Percentiles rank a stretch among this genome's conserved stretches.
These are phyloP conservation scores for Spicauda simplicius DNA, from an alignment of 2,888 invertebrate genomes.

Conservation along the genomic window DNA sequence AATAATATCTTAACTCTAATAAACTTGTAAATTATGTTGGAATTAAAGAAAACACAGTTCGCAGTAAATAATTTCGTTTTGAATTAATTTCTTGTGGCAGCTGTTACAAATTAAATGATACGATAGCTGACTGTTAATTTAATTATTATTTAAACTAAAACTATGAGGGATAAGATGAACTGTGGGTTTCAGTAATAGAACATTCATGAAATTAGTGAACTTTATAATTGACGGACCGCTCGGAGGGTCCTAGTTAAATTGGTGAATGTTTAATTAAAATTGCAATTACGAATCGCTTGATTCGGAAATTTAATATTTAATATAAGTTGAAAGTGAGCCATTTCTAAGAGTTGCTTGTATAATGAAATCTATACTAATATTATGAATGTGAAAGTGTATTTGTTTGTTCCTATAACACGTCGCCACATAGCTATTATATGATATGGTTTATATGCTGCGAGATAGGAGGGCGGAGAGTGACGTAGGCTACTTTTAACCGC, in stretches of 20 bases:
- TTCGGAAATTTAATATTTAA: constrained; percentile 13
- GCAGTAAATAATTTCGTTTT: not conserved
- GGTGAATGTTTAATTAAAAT: constrained; percentile 26
- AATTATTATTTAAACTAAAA: constrained; percentile 7
- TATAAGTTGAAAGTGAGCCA: not conserved
- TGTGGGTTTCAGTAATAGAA: constrained; percentile 16
- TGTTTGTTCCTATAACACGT: too few relatives aligned
- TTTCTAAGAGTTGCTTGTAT: not conserved
- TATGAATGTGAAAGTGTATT: too few relatives aligned
- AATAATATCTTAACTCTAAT: too few relatives aligned
- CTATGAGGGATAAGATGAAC: constrained; percentile 23
- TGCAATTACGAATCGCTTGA: constrained; percentile 9
- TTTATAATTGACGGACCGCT: constrained; percentile 29
- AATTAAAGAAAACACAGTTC: too few relatives aligned
- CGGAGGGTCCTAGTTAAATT: constrained; percentile 20
- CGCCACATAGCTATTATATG: too few relatives aligned
- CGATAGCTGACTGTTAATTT: constrained; percentile 10
- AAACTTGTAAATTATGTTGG: too few relatives aligned
- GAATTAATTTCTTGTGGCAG: not conserved
- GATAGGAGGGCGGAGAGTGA: too few relatives aligned
- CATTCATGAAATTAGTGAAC: constrained; percentile 32
- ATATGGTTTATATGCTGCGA: too few relatives aligned
- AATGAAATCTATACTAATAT: too few relatives aligned
- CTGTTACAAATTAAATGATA: not conserved
- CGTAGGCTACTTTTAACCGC: too few relatives aligned